Base-by-base conservation (phyloP, 2,888 invertebrate genomes). In the Catocala sponsa region DNA sequence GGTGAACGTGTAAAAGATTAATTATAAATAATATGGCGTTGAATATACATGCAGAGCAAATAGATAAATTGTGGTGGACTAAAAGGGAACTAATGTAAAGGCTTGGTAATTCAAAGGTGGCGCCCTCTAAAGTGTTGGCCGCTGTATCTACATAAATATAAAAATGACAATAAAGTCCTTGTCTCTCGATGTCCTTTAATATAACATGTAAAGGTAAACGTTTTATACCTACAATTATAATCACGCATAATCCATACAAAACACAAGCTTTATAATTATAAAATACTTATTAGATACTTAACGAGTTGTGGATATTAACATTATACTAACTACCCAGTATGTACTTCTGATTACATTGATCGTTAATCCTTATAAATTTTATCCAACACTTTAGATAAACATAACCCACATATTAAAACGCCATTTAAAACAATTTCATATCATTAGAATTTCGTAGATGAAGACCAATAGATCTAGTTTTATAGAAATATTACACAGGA, bases 141-240 rank as follows among this genome's bases (percentile, higher is more conserved):
- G 35, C 35, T 7, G 2, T 38, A 38, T 7, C 63, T 41, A 55
- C 35, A 54, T 42, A 46, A 46, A 7, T 53, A 56, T 9, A 68
- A 72, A 65, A 61, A 68, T 68, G 81, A 81, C 83, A 81, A 81
- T 81, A 81, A 81, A 65, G 59, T 67, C 70, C 65, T 74, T 75
- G 78, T 79, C 77, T 76, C 68, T 72, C 54, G 53, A 56, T 76
- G 65, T 74, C 63, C 55, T 69, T 49, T 54, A 15, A 55, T 50
- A 42, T 68, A 66, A 51, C 50, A 52, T 52, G 57, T 70, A 63
- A 68, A 67, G 41, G 63, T 59, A 59, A 52, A 38, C n/a, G 6
- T 68, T 65, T 72, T 57, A 25, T 72, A 61, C 55, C 25, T 41
- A 12, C 57, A 54, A 50, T 63, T 58, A 67, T 57, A 54, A 57